Conservation (phyloP, 2,113 vertebrate species). For the Garra rufa region DNA sequence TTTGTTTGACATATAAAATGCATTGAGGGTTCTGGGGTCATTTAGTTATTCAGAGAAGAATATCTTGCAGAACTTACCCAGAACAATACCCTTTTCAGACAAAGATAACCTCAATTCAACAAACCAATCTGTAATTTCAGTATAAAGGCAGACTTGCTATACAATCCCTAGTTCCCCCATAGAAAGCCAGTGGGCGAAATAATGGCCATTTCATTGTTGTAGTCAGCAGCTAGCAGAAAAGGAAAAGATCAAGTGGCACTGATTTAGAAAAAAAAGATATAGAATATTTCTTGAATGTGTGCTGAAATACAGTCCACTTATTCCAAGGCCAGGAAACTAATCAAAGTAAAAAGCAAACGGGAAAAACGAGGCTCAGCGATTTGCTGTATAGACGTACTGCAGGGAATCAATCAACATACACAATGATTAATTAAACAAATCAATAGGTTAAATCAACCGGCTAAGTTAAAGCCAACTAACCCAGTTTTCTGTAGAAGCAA, state of each 20-base stretch:
- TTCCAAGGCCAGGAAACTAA: not conserved
- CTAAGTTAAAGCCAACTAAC: not conserved
- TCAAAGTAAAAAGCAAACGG: not conserved
- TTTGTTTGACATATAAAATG: not conserved
- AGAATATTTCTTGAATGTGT: not conserved
- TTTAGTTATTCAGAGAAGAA: not conserved
- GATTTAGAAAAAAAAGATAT: not conserved
- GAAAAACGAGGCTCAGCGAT: not conserved
- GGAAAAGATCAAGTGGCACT: not conserved
- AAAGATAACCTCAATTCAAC: not conserved
- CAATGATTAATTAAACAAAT: not conserved
- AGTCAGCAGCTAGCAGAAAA: not conserved
- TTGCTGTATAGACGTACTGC: not conserved
- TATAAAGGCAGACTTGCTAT: not conserved
- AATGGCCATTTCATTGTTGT: not conserved
- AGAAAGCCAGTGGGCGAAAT: not conserved
- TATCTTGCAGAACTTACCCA: not conserved
- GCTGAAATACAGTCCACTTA: not conserved
- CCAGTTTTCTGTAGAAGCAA: not conserved
- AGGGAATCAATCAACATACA: not conserved
- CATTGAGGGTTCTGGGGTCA: not conserved
- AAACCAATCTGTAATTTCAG: not conserved
- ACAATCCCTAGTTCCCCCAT: not conserved
- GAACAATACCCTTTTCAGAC: not conserved
- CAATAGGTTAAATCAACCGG: not conserved